A percentile compares a stretch with the other conserved stretches of the same genome.
phyloP scores from a whole-genome alignment of 2,113 vertebrate species.

The Seriola rivoliana region DNA sequence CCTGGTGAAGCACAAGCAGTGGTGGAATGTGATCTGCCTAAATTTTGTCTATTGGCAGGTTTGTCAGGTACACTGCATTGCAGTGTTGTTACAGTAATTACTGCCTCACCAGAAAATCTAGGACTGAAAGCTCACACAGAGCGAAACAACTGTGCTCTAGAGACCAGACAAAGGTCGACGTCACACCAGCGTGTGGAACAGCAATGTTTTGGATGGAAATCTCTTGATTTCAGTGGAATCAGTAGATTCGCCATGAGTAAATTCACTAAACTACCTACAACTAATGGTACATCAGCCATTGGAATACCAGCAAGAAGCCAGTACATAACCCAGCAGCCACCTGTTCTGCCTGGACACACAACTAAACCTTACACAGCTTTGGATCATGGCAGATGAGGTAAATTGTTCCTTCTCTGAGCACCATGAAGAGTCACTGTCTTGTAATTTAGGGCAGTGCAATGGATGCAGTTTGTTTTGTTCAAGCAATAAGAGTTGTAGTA shows the following conservation, averaged over 20 bases:
- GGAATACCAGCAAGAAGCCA: neutral
- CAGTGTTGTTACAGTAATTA: neutral
- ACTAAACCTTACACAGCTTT: neutral
- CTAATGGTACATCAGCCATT: neutral
- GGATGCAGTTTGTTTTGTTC: neutral
- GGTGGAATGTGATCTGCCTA: neutral
- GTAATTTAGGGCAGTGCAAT: neutral
- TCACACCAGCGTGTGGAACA: neutral
- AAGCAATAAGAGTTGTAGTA: neutral
- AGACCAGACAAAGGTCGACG: neutral
- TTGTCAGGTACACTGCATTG: neutral
- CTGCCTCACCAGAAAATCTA: neutral
- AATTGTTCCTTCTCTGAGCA: neutral
- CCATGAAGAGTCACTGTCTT: neutral
- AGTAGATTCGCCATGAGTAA: neutral
- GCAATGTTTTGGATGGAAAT: neutral
- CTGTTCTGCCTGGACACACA: neutral
- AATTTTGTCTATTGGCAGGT: neutral
- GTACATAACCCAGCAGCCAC: no score
- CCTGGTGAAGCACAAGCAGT: neutral
- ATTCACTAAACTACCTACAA: neutral
- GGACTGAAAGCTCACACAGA: neutral
- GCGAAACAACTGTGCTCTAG: neutral
- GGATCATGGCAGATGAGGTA: neutral
- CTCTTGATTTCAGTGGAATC: neutral